These are phyloP conservation scores for Galemys pyrenaicus DNA, from an alignment of 2,113 vertebrate species.

Conservation along the genomic window DNA sequence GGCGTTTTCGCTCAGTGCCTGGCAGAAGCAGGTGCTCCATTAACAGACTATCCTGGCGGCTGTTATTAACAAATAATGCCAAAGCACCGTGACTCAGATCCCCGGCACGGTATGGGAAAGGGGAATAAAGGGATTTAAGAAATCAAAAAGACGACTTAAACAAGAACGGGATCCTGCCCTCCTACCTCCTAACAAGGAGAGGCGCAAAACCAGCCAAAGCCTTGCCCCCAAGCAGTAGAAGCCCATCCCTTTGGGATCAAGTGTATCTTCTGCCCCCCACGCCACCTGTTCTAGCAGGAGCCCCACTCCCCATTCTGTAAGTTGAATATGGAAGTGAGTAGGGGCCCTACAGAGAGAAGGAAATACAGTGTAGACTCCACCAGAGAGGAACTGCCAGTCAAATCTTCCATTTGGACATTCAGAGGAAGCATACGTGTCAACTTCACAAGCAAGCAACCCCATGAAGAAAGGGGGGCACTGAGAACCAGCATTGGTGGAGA, in stretches of 20 bases:
- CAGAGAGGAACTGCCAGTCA: neutral
- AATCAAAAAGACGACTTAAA: neutral
- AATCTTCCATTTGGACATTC: neutral
- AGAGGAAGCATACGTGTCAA: neutral
- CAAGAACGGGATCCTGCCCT: neutral
- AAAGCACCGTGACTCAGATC: neutral
- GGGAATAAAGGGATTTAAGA: neutral
- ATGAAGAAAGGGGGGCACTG: too few species aligned
- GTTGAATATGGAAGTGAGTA: neutral
- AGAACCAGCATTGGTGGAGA: neutral
- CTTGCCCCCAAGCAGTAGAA: neutral
- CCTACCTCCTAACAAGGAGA: neutral
- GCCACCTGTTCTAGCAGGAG: neutral
- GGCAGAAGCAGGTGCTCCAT: neutral
- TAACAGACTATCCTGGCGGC: neutral
- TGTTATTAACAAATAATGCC: neutral
- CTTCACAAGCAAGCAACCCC: neutral
- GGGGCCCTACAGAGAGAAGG: neutral
- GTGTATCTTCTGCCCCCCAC: neutral
- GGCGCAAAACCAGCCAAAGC: neutral
- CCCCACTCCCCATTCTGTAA: neutral
- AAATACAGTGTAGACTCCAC: neutral
- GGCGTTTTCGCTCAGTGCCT: neutral
- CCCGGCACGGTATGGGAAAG: neutral
- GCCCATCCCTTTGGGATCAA: neutral